Base-by-base conservation (phyloP, 2,888 invertebrate species). In the Perdita meconis region DNA sequence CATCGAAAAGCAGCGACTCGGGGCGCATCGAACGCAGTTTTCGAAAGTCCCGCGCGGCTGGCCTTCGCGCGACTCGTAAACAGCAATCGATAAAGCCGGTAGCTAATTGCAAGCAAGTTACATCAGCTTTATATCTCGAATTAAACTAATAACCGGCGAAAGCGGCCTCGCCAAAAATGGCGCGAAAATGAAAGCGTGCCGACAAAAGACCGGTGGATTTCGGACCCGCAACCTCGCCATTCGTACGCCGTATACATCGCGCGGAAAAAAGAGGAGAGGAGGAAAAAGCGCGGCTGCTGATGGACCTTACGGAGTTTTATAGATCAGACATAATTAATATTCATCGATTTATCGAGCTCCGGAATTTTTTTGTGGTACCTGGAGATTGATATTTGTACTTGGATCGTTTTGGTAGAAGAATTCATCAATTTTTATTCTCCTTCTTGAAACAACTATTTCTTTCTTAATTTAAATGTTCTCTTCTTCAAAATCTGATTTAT, bases 101-200 rank as follows among this genome's bases (percentile, higher is more conserved):
- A 82, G 84, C 87, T 88, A 88, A 88, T 88, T 88, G 87, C 86
- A 81, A 73, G 74, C 81, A 64, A 64, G 80, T 87, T 87, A 85
- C 87, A 86, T 87, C 87, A 88, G 82, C 85, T 87, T 81, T 83
- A 83, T 86, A 83, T 86, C 86, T 82, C 87, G 88, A 89, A 90
- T 90, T 89, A 89, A 88, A 90, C 90, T 90, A 91, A 90, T 90
- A 91, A 89, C 86, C 84, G 85, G 91, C 89, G 91, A 91, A 91
- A 91, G 91, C 88, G 87, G 85, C 81, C 82, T 85, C 83, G 89
- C 89, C 90, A 87, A 89, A 92, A 91, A 91, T 89, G 91, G 91
- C 85, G 86, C 81, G 88, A 87, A 86, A 89, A 90, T 83, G 89
- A 89, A 88, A 89, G 85, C 83, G 80, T 73, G 78, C 84, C 82